Base-by-base conservation (phyloP, 2,797 vertebrate species). In the Carapus acus region DNA sequence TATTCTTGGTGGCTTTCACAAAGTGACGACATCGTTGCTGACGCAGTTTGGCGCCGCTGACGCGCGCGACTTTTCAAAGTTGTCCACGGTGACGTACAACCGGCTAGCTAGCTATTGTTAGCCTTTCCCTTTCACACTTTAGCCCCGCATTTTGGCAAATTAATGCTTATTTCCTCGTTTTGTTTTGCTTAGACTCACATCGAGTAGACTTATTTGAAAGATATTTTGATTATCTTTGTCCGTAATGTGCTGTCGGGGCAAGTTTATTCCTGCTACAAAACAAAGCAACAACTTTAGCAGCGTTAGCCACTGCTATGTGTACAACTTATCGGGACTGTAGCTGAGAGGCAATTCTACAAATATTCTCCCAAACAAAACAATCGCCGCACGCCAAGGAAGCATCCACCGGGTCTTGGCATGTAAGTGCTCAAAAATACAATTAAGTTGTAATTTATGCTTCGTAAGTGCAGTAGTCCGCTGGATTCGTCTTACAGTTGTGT, bases 41-140 rank as follows among this genome's bases (percentile, higher is more conserved):
- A 14, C 11, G 19, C 4, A 47, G 44, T 62, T 86, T 87, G 81
- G 79, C 87, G 88, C 88, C 83, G 82, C 51, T 63, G 29, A 23
- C 44, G 73, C 80, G 85, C 89, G 88, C 85, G 88, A 86, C 68
- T 79, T 88, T 90, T 89, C 77, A 87, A 90, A 85, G 75, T 58
- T 58, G 8, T 33, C 31, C 14, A 13, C 31, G 2, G 31, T 33
- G 14, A 6, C 6, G 8, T 27, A 27, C 24, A 27, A 9, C 31
- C 3, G 31, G 6, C 31, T 33, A 33, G 31, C 55, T 69, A 74
- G 45, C 51, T 22, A 2, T 4, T 36, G 58, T 41, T 74, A 68
- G 55, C 62, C 31, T 42, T 20, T 23, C 14, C 1, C 15, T 4
- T 13, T 19, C 9, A 8, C 22, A 54, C 29, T 47, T 49, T 20